Conservation (phyloP, 1,140 invertebrate genomes). For the Achroia grisella region DNA sequence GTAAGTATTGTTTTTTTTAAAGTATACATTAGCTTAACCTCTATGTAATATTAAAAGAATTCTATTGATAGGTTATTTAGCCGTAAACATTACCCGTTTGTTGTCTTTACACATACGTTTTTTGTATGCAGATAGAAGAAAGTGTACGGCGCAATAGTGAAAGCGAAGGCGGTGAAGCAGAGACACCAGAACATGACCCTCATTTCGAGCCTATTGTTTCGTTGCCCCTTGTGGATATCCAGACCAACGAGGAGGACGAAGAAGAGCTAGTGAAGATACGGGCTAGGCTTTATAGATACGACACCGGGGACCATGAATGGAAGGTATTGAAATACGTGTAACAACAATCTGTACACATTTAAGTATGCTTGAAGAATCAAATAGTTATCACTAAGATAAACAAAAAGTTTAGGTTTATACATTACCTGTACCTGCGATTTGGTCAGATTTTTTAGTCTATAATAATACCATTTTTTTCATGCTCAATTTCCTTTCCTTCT, state of each 20-base stretch:
- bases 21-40: neutral
- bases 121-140: slow-evolving; percentile 46
- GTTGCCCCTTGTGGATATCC: slow-evolving; percentile 83
- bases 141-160: slow-evolving; percentile 61
- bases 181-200: slow-evolving; percentile 76
- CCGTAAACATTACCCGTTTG: no score
- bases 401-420: no score
- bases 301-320: slow-evolving; percentile 74
- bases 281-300: slow-evolving; percentile 74
- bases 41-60: neutral
- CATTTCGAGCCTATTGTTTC: slow-evolving; percentile 85
- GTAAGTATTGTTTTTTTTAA: slow-evolving; percentile 19
- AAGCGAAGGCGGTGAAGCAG: slow-evolving; percentile 50
- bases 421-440: no score
- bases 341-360: no score
- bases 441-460: no score
- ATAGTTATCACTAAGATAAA: no score
- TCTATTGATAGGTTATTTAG: neutral
- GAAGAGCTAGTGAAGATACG: slow-evolving; percentile 82
- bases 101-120: no score
- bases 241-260: slow-evolving; percentile 88
- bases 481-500: no score
- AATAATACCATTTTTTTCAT: no score
- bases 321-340: slow-evolving; percentile 70
- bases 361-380: no score